Evolutionary conservation across 1,140 invertebrate species (phyloP).

Genomic region (Drosophila repleta): DNA sequence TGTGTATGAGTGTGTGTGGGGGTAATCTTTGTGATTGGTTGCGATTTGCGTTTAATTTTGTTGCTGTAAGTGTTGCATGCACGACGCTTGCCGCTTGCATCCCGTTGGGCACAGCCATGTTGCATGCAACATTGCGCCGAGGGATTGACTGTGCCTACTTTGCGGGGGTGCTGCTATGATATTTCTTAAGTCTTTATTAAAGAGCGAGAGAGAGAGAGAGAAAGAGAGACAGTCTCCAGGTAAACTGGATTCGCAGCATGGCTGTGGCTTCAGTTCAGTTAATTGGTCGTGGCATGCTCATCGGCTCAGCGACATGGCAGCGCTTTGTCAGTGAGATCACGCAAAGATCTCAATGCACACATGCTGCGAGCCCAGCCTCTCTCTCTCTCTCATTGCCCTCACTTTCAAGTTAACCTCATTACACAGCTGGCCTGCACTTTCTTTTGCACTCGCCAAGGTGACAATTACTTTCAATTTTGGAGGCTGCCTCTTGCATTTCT

Average conservation of each 20-base stretch:
- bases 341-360: constrained; percentile 25
- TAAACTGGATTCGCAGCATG: constrained; percentile 58
- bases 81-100: constrained; percentile 60
- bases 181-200: constrained; percentile 70
- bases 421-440: constrained; percentile 49
- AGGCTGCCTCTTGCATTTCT: constrained; percentile 12
- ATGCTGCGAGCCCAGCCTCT: constrained; percentile 10
- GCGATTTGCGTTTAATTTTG: constrained; percentile 81
- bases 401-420: constrained; percentile 54
- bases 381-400: constrained; percentile 28
- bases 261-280: constrained; percentile 50
- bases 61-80: constrained; percentile 76
- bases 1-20: constrained; percentile 41
- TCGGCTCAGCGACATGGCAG: constrained; percentile 29
- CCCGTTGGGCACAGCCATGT: constrained; percentile 75
- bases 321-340: constrained; percentile 33
- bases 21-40: constrained; percentile 82
- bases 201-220: constrained; percentile 31
- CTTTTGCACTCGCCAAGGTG: constrained; percentile 62
- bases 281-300: constrained; percentile 73
- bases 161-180: constrained; percentile 68
- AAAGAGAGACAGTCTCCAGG: background rate
- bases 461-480: constrained; percentile 80
- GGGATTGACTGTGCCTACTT: constrained; percentile 45
- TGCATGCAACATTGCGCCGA: constrained; percentile 52